Evolutionary conservation across 1,140 invertebrate species (phyloP).

Genomic region (Eupeodes corollae): DNA sequence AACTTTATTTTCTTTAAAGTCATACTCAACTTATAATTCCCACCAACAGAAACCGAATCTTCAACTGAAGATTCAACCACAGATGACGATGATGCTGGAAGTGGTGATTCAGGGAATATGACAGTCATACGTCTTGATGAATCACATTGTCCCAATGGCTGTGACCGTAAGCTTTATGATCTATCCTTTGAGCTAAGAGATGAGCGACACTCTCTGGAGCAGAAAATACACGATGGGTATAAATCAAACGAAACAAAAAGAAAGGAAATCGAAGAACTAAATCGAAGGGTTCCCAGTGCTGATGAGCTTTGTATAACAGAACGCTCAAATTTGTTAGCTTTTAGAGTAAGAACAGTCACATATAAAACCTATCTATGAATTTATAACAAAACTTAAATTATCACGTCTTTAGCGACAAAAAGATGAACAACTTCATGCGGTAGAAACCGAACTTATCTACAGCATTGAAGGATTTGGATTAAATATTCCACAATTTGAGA

Average conservation of each 20-base stretch:
- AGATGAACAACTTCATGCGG: constrained; percentile 31
- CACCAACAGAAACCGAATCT: background rate
- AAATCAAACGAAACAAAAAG: constrained; percentile 33
- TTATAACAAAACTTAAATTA: background rate
- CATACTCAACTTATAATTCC: too few species aligned
- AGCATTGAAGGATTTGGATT: constrained; percentile 31
- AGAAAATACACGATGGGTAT: constrained; percentile 28
- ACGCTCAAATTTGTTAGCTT: constrained; percentile 19
- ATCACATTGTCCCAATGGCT: constrained; percentile 60
- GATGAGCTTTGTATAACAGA: constrained; percentile 24
- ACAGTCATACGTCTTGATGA: constrained; percentile 56
- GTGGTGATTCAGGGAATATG: constrained; percentile 48
- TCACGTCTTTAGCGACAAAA: constrained; percentile 47
- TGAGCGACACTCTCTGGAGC: constrained; percentile 43
- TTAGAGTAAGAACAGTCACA: constrained; percentile 12
- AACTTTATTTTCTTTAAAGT: too few species aligned
- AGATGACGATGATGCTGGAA: constrained; percentile 43
- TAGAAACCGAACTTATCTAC: constrained; percentile 37
- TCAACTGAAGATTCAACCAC: constrained; percentile 34
- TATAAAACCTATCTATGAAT: too few species aligned
- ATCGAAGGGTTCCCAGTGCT: constrained; percentile 24
- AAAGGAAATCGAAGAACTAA: constrained; percentile 34
- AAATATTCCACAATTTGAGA: too few species aligned
- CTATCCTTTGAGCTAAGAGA: constrained; percentile 49
- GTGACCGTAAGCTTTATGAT: constrained; percentile 55